Percentiles rank a stretch among this genome's conserved stretches.
phyloP scores from a whole-genome alignment of 2,113 vertebrate species.

The Syngnathus typhle region DNA sequence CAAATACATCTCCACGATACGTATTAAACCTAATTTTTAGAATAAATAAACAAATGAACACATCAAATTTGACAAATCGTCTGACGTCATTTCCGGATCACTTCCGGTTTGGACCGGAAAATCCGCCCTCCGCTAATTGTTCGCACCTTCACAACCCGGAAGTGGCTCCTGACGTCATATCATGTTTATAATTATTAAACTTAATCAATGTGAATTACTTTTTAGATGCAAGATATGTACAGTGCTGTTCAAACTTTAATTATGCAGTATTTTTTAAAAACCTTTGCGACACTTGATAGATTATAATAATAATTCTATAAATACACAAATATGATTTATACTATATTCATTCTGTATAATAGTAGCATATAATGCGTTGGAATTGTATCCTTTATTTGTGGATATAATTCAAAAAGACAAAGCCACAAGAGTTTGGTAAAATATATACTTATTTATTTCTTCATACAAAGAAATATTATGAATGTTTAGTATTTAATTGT shows the following conservation, averaged over 20 bases:
- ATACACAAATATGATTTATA: no score
- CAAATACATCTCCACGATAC: neutral
- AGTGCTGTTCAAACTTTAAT: no score
- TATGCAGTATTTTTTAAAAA: no score
- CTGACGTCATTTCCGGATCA: neutral
- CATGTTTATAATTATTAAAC: no score
- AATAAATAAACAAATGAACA: neutral
- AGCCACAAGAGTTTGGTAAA: conserved; percentile 76
- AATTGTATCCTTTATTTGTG: neutral
- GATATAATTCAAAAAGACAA: conserved; percentile 9
- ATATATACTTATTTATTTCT: conserved; percentile 94
- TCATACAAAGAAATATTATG: conserved; percentile 97
- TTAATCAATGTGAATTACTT: no score
- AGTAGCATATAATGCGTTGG: neutral
- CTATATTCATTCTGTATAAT: no score
- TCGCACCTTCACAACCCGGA: no score
- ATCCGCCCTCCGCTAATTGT: no score
- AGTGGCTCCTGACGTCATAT: no score
- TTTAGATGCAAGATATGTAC: no score
- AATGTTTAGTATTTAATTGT: conserved; percentile 90
- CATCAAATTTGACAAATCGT: neutral
- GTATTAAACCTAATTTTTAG: neutral
- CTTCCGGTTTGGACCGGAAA: neutral
- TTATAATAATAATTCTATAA: no score
- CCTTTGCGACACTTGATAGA: no score